Conservation (phyloP, 2,113 vertebrate species). For the Crypturellus undulatus region DNA sequence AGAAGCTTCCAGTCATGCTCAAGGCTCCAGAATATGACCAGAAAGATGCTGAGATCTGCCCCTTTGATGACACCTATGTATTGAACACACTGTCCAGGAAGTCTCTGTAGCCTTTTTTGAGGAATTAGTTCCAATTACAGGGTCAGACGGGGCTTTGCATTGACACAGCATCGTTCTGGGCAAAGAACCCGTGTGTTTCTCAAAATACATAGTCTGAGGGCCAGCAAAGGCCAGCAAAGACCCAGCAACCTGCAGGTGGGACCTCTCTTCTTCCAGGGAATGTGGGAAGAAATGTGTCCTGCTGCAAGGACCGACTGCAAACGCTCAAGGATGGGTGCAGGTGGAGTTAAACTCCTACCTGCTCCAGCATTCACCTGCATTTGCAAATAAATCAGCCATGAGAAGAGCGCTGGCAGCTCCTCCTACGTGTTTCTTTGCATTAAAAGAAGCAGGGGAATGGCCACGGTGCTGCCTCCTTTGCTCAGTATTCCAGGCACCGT, state of each 20-base stretch:
- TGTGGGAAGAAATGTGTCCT: background rate
- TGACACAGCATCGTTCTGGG: background rate
- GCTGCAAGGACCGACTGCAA: background rate
- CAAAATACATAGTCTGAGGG: accelerated
- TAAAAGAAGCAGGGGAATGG: conserved; percentile 1
- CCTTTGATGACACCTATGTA: background rate
- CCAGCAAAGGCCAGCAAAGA: background rate
- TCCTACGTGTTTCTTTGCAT: conserved; percentile 24
- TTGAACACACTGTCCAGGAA: background rate
- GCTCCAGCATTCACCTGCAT: conserved; percentile 48
- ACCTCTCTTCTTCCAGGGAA: background rate
- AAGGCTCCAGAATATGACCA: background rate
- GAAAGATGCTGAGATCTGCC: background rate
- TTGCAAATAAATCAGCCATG: conserved; percentile 64
- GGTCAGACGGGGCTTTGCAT: background rate
- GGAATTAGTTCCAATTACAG: background rate
- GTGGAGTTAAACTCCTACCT: conserved; percentile 41
- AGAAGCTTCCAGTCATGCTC: background rate
- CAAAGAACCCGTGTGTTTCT: background rate
- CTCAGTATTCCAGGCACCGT: background rate
- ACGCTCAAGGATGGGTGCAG: background rate
- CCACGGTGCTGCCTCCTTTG: conserved; percentile 10
- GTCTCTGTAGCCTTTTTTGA: background rate
- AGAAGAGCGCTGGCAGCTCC: conserved; percentile 60
- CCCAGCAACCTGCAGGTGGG: background rate